phyloP scores from a whole-genome alignment of 2,888 invertebrate genomes.

The Deilephila porcellus region DNA sequence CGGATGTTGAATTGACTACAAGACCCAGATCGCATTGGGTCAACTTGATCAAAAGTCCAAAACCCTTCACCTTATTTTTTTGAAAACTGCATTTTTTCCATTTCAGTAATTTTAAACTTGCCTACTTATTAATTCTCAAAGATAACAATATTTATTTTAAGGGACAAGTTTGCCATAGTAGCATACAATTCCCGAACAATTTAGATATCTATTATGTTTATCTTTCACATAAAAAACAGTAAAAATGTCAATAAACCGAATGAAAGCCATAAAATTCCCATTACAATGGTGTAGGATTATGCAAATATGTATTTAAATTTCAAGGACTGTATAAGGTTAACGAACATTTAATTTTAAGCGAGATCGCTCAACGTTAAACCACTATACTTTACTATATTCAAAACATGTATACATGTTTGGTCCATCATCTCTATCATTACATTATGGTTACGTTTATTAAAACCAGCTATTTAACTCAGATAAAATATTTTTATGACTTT shows the following conservation, averaged over 20 bases:
- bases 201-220: too few species aligned
- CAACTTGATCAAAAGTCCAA: too few species aligned
- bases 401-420: background rate
- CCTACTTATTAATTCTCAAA: too few species aligned
- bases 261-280: background rate
- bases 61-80: too few species aligned
- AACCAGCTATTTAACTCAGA: background rate
- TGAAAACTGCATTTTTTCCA: too few species aligned
- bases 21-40: too few species aligned
- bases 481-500: too few species aligned
- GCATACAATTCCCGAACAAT: too few species aligned
- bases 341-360: constrained; percentile 11
- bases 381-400: background rate
- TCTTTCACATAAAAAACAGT: background rate
- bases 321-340: constrained; percentile 1
- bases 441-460: background rate
- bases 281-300: constrained; percentile 7
- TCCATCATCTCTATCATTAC: background rate
- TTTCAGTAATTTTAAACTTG: too few species aligned
- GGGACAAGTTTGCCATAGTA: too few species aligned
- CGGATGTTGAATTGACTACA: too few species aligned
- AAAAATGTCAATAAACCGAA: background rate
- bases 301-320: constrained; percentile 18
- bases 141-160: too few species aligned
- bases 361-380: background rate